phyloP scores from a whole-genome alignment of 2,888 invertebrate genomes.

The Zeuzera pyrina region DNA sequence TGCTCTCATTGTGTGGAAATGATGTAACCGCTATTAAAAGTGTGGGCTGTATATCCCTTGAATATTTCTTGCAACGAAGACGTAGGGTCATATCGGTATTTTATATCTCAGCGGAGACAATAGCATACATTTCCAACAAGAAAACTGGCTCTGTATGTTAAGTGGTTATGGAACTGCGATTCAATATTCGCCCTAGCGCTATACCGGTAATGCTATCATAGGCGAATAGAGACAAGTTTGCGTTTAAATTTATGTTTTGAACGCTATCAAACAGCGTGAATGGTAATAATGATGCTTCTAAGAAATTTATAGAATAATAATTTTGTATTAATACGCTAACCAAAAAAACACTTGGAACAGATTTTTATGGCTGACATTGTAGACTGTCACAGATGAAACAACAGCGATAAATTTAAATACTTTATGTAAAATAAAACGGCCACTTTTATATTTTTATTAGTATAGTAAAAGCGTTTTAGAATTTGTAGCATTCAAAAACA shows the following conservation, averaged over 20 bases:
- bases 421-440: constrained; percentile 49
- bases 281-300: constrained; percentile 17
- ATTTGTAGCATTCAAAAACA: constrained; percentile 40
- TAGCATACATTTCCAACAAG: constrained; percentile 65
- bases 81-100: constrained; percentile 71
- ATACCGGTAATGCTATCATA: constrained; percentile 25
- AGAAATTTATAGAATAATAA: constrained; percentile 25
- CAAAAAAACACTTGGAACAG: constrained; percentile 23
- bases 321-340: constrained; percentile 12
- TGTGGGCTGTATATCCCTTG: constrained; percentile 72
- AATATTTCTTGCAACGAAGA: constrained; percentile 73
- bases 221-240: constrained; percentile 26
- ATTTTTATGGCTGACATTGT: constrained; percentile 33
- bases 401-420: constrained; percentile 47
- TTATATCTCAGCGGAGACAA: constrained; percentile 69
- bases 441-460: constrained; percentile 48
- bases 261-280: background rate
- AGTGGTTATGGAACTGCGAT: constrained; percentile 49
- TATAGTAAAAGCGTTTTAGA: constrained; percentile 40
- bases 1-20: constrained; percentile 74
- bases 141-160: constrained; percentile 57
- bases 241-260: background rate
- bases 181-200: constrained; percentile 37
- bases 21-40: constrained; percentile 74
- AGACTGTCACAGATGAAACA: constrained; percentile 44